Percentiles rank a stretch among this genome's conserved stretches.
These are phyloP conservation scores for Drosophila jambulina DNA, from an alignment of 1,140 invertebrate genomes.

Conservation along the genomic window DNA sequence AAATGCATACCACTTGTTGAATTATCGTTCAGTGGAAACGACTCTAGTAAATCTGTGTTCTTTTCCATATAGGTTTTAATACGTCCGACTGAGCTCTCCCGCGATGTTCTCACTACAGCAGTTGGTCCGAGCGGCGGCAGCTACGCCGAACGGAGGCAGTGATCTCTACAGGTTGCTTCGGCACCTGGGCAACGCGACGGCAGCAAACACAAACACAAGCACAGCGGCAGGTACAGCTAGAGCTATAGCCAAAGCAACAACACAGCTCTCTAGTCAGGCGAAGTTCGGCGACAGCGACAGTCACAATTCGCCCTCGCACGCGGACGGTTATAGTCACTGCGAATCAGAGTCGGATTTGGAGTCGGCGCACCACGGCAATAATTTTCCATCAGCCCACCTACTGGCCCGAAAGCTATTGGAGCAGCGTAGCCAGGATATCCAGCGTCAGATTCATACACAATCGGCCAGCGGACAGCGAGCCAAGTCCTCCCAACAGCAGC, in stretches of 20 bases:
- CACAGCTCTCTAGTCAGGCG: conserved; percentile 70
- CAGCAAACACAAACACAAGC: conserved; percentile 32
- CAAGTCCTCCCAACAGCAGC: conserved; percentile 64
- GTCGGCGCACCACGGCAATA: conserved; percentile 63
- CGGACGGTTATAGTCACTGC: conserved; percentile 66
- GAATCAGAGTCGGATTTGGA: conserved; percentile 60
- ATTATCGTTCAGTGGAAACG: background rate
- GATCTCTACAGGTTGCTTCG: conserved; percentile 47
- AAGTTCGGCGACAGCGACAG: conserved; percentile 60
- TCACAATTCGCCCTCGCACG: conserved; percentile 58
- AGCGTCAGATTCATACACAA: conserved; percentile 73
- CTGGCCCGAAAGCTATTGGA: conserved; percentile 63
- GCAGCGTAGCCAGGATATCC: conserved; percentile 60
- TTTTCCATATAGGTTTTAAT: background rate
- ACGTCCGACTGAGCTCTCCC: background rate
- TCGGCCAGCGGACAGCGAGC: conserved; percentile 33
- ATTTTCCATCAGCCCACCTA: conserved; percentile 53
- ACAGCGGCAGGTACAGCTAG: conserved; percentile 29
- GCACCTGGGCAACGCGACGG: conserved; percentile 51
- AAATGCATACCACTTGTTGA: background rate
- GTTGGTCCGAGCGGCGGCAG: conserved; percentile 67
- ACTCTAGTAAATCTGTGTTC: background rate
- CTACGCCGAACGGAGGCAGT: conserved; percentile 27
- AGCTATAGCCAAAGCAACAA: conserved; percentile 45
- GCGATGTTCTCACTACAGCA: conserved; percentile 78